Evolutionary conservation across 2,888 invertebrate species (phyloP), one percentile per base, ranked within the genome.

Genomic region (Listrodromus nycthemerus): DNA sequence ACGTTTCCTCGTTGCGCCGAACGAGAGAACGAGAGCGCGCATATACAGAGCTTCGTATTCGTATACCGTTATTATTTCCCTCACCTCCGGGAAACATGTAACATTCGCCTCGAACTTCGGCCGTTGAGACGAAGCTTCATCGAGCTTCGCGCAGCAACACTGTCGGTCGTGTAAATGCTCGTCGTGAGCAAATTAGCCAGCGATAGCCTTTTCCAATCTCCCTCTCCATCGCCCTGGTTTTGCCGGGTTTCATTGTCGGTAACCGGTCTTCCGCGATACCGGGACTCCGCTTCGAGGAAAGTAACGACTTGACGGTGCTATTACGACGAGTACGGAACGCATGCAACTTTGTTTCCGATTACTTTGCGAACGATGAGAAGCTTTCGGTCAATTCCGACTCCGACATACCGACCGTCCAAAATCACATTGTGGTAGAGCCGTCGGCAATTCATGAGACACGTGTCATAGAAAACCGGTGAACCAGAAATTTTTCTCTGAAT

Each of bases 161-260:
- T 45, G 45, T 73, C 45, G 79, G 70, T 80, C 66, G 33, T 80
- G 79, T 80, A 80, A 80, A 86, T 80, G 81, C 37, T 66, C 77
- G 76, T 76, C 69, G 80, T 82, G 82, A 86, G 84, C 84, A 84
- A 86, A 86, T 84, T 82, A 86, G 86, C 66, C n/a, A 73, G 45
- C 79, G 50, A 80, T 66, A 58, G 37, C 30, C 65, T 33, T 30
- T 41, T 37, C 67, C 55, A 66, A 69, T 33, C 19, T 37, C 8
- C 24, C 55, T 33, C 45, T 16, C 8, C 48, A 13, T 37, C 52
- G 10, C 2, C 19, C 24, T 21, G 30, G 30, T 21, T 3, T 13
- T 21, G 52, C 55, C 27, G 37, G 37, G 37, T 24, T 19, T 24
- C 27, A n/a, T 27, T 76, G 16, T 13, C 19, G 52, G 50, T 74